These are phyloP conservation scores for Prinia subflava DNA, from an alignment of 2,113 vertebrate species.

Conservation along the genomic window DNA sequence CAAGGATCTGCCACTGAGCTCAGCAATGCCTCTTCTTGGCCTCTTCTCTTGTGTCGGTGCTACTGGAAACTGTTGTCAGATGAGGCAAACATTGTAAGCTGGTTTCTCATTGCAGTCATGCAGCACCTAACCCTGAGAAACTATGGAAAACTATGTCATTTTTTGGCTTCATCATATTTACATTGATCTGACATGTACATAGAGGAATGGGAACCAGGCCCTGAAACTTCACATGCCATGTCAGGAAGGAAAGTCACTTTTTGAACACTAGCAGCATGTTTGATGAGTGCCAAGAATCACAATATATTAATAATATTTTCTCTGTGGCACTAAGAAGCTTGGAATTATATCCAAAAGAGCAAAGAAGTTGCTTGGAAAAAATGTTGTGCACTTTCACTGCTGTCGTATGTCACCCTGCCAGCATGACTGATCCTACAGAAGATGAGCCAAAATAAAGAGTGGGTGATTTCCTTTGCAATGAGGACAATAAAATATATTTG, in stretches of 20 bases:
- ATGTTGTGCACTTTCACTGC: neutral
- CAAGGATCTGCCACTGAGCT: neutral
- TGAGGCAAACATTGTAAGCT: neutral
- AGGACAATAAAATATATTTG: constrained; percentile 16
- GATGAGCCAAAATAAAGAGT: constrained; percentile 27
- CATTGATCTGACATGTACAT: neutral
- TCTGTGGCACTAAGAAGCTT: neutral
- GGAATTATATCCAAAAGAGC: neutral
- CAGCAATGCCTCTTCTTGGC: neutral
- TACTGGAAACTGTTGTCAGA: neutral
- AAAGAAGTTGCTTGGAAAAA: constrained; percentile 22
- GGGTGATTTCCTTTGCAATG: neutral
- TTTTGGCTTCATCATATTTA: neutral
- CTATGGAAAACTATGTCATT: neutral
- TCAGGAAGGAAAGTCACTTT: neutral
- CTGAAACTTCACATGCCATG: neutral
- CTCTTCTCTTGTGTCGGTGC: neutral
- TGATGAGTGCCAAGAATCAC: constrained; percentile 33
- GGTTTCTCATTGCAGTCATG: neutral
- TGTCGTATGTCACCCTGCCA: neutral
- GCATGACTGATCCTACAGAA: neutral
- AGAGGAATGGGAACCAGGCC: neutral
- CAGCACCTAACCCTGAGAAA: constrained; percentile 6
- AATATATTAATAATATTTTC: constrained; percentile 44
- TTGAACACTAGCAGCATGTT: neutral